Conservation (phyloP, 2,888 invertebrate genomes). For the Lagria hirta region DNA sequence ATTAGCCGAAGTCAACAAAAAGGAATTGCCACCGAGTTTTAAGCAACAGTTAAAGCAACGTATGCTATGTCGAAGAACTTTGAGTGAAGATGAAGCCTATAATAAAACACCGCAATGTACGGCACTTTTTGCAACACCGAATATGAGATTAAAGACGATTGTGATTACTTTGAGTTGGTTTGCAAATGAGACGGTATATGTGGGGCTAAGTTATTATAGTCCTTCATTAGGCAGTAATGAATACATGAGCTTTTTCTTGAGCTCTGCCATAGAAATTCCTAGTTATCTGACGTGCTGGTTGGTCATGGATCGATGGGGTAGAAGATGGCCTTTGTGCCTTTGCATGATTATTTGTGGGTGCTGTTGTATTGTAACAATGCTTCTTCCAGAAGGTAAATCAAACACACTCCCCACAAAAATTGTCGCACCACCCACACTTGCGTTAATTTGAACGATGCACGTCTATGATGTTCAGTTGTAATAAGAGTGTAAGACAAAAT, state of each 20-base stretch:
- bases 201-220: slow-evolving; percentile 88
- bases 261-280: slow-evolving; percentile 85
- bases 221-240: slow-evolving; percentile 85
- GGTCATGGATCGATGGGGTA: slow-evolving; percentile 84
- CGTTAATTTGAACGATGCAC: too few relatives aligned
- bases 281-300: slow-evolving; percentile 87
- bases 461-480: too few relatives aligned
- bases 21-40: slow-evolving; percentile 72
- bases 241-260: slow-evolving; percentile 85
- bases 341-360: slow-evolving; percentile 84
- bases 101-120: slow-evolving; percentile 61
- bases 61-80: slow-evolving; percentile 64
- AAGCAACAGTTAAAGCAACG: slow-evolving; percentile 71
- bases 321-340: slow-evolving; percentile 84
- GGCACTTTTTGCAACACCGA: slow-evolving; percentile 77
- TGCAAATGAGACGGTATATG: slow-evolving; percentile 89
- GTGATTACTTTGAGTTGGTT: slow-evolving; percentile 89
- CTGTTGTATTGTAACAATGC: slow-evolving; percentile 81
- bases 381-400: slow-evolving; percentile 74
- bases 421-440: too few relatives aligned
- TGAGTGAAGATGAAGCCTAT: slow-evolving; percentile 58
- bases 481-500: too few relatives aligned
- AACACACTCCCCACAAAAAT: too few relatives aligned
- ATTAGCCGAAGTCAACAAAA: slow-evolving; percentile 76
- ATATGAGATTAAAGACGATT: slow-evolving; percentile 84